phyloP scores from a whole-genome alignment of 1,140 invertebrate species.

The Melitaea cinxia region DNA sequence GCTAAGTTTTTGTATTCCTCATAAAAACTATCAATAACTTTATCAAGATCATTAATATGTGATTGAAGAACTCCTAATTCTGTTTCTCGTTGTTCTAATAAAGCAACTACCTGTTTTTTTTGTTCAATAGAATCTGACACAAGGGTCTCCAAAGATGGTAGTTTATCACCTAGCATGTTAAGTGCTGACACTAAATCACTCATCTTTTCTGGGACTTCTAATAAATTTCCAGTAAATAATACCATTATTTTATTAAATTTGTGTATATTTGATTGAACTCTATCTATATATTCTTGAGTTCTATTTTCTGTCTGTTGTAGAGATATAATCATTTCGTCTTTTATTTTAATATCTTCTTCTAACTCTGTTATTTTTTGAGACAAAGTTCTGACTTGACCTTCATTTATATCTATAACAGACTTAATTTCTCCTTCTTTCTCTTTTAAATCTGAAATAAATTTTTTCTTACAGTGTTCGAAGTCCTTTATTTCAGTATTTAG shows the following conservation, averaged over 20 bases:
- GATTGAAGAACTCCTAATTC: slow-evolving; percentile 33
- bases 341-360: slow-evolving; percentile 43
- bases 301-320: slow-evolving; percentile 40
- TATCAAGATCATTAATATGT: slow-evolving; percentile 22
- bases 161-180: slow-evolving; percentile 38
- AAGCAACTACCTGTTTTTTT: slow-evolving; percentile 39
- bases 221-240: slow-evolving; percentile 47
- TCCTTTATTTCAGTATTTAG: slow-evolving; percentile 30
- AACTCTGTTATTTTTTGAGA: slow-evolving; percentile 42
- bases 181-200: slow-evolving; percentile 53
- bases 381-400: slow-evolving; percentile 39
- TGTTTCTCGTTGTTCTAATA: slow-evolving; percentile 36
- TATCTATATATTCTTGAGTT: slow-evolving; percentile 44
- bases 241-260: slow-evolving; percentile 52
- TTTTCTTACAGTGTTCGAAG: slow-evolving; percentile 42
- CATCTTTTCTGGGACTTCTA: slow-evolving; percentile 50
- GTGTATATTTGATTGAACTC: slow-evolving; percentile 41
- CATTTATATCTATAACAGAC: slow-evolving; percentile 33
- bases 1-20: slow-evolving; percentile 25
- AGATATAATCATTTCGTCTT: slow-evolving; percentile 45
- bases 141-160: slow-evolving; percentile 43
- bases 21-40: slow-evolving; percentile 25
- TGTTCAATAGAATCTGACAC: slow-evolving; percentile 36
- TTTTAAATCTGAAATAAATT: slow-evolving; percentile 30
- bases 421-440: slow-evolving; percentile 38